Percentiles rank a stretch among this genome's conserved stretches.
Conservation (phyloP, 2,888 invertebrate species). For the Lepidocyrtoides sp. region DNA sequence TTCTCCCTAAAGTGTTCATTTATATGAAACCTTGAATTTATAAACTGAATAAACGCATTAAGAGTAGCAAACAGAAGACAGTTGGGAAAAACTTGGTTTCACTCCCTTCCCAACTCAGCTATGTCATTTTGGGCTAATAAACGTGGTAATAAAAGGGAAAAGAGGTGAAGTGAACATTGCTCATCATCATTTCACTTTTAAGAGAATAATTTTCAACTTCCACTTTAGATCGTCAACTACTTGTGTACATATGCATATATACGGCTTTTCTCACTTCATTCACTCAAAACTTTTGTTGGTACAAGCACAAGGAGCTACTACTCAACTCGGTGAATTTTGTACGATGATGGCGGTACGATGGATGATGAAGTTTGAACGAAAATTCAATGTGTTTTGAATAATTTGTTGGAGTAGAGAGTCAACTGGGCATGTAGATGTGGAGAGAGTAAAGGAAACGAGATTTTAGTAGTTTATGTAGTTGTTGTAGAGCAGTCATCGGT, state of each 20-base stretch:
- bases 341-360: not conserved
- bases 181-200: constrained; percentile 50
- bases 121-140: constrained; percentile 40
- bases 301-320: not conserved
- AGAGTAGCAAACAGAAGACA: not conserved
- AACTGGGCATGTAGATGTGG: too few species aligned
- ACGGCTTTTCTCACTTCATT: not conserved
- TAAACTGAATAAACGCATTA: constrained; percentile 53
- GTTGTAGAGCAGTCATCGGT: not conserved
- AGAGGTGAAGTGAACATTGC: constrained; percentile 26
- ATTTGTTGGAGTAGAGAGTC: not conserved
- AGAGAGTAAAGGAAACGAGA: not conserved
- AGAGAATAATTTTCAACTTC: not conserved
- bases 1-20: not conserved
- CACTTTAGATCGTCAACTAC: not conserved
- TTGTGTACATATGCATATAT: not conserved
- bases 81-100: constrained; percentile 13
- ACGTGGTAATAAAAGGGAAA: constrained; percentile 5
- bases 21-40: constrained; percentile 3
- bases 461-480: too few species aligned
- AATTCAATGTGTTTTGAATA: constrained; percentile 15
- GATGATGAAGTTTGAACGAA: not conserved
- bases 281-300: too few species aligned
- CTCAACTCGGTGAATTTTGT: too few species aligned
- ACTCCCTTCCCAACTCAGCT: not conserved